Evolutionary conservation across 2,797 vertebrate genomes (phyloP).

Genomic region (Neosilurus hyrtlii): DNA sequence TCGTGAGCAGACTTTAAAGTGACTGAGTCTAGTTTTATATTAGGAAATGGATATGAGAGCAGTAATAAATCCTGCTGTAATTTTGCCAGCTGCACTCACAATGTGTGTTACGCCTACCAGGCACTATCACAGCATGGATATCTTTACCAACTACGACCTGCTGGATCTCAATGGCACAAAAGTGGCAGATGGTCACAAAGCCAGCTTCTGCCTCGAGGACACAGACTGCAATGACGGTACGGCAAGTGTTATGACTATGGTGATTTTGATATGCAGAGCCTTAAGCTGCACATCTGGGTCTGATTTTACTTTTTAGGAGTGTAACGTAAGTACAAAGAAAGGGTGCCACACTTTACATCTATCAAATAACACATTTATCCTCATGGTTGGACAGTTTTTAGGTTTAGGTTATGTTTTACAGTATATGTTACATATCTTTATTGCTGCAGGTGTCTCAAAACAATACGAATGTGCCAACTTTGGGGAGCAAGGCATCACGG

Average conservation of each 20-base stretch:
- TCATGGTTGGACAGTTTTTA: slow-evolving; percentile 1
- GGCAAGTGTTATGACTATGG: slow-evolving; percentile 15
- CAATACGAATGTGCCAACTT: slow-evolving; percentile 97
- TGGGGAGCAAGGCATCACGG: slow-evolving; percentile 95
- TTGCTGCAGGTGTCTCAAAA: slow-evolving; percentile 81
- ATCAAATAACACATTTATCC: not conserved
- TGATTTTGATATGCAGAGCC: slow-evolving; percentile 2
- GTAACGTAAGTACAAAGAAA: not conserved
- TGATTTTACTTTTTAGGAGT: slow-evolving; percentile 1
- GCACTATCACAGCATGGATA: slow-evolving; percentile 98
- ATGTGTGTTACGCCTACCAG: slow-evolving; percentile 61
- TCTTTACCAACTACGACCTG: slow-evolving; percentile 95
- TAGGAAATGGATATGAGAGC: not conserved
- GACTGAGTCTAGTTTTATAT: not conserved
- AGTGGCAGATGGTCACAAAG: slow-evolving; percentile 96
- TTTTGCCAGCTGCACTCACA: slow-evolving; percentile 12
- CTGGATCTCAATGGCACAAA: slow-evolving; percentile 87
- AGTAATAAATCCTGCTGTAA: slow-evolving; percentile 1
- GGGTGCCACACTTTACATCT: not conserved
- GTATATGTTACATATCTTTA: not conserved
- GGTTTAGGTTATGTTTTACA: not conserved
- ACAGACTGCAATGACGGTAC: slow-evolving; percentile 89
- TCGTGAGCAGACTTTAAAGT: not conserved
- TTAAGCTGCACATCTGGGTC: not conserved
- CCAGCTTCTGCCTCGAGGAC: slow-evolving; percentile 97